These are phyloP conservation scores for Gambusia holbrooki DNA, from an alignment of 2,113 vertebrate genomes.

Conservation along the genomic window DNA sequence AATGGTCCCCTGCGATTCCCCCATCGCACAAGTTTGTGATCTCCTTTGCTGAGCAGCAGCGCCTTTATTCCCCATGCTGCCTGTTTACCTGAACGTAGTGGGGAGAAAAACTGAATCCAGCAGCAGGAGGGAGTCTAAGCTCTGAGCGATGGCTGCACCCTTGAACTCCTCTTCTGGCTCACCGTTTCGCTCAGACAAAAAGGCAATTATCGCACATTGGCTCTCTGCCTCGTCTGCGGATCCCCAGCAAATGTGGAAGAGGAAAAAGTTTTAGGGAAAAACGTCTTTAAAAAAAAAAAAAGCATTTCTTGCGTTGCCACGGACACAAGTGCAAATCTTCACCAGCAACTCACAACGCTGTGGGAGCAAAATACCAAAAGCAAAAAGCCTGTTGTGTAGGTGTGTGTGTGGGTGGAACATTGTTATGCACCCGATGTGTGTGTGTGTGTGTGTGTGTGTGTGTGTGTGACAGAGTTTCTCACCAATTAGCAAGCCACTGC, in stretches of 20 bases:
- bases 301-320: neutral
- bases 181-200: neutral
- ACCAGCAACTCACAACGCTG: neutral
- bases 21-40: conserved; percentile 24
- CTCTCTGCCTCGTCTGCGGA: neutral
- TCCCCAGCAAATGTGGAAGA: neutral
- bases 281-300: neutral
- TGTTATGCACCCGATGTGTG: conserved; percentile 17
- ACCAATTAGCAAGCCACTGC: conserved; percentile 29
- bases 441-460: conserved; percentile 21
- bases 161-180: conserved; percentile 43
- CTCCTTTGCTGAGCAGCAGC: conserved; percentile 21
- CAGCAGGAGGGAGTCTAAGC: conserved; percentile 1
- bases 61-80: conserved; percentile 28
- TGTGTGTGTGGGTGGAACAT: conserved; percentile 25
- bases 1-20: conserved; percentile 35
- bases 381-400: conserved; percentile 30
- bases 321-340: neutral
- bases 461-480: conserved; percentile 13
- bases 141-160: conserved; percentile 39
- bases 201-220: neutral
- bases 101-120: conserved; percentile 18
- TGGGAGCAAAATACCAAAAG: neutral
- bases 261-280: neutral
- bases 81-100: conserved; percentile 39